Percentiles rank a stretch among this genome's conserved stretches.
Evolutionary conservation across 1,140 invertebrate species (phyloP).

Genomic region (Protaetia brevitarsis): DNA sequence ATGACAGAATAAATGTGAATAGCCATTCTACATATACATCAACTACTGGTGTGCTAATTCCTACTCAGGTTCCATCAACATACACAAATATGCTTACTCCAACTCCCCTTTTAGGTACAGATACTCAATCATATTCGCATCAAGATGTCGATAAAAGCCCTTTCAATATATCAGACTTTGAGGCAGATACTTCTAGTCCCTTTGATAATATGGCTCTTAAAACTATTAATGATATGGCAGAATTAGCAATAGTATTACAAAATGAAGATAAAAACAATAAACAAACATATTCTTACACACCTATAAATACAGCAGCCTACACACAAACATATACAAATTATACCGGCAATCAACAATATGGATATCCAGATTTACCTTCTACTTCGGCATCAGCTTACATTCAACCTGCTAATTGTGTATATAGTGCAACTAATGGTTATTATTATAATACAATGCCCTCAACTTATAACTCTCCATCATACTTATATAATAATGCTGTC

Average conservation of each 20-base stretch:
- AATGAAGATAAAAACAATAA: conserved; percentile 31
- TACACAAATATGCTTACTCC: conserved; percentile 43
- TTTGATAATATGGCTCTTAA: conserved; percentile 89
- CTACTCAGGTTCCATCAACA: conserved; percentile 32
- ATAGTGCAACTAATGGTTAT: conserved; percentile 19
- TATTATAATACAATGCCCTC: conserved; percentile 7
- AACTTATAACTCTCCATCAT: conserved; percentile 4
- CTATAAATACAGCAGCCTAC: conserved; percentile 20
- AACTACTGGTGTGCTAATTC: conserved; percentile 37
- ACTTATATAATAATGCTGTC: background rate
- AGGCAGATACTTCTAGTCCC: conserved; percentile 83
- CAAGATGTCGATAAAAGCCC: conserved; percentile 38
- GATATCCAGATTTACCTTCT: background rate
- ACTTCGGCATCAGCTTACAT: conserved; percentile 4
- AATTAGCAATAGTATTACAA: conserved; percentile 70
- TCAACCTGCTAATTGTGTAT: conserved; percentile 7
- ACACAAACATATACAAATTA: conserved; percentile 23
- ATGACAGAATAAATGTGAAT: conserved; percentile 28
- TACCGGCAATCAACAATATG: conserved; percentile 24
- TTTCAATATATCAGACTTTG: conserved; percentile 65
- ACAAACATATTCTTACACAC: conserved; percentile 24
- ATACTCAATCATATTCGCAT: conserved; percentile 26
- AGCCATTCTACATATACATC: conserved; percentile 26
- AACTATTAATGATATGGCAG: conserved; percentile 85
- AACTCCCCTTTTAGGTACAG: conserved; percentile 32